Percentiles rank a stretch among this genome's conserved stretches.
These are phyloP conservation scores for Tribolium madens DNA, from an alignment of 1,140 invertebrate genomes.

Conservation along the genomic window DNA sequence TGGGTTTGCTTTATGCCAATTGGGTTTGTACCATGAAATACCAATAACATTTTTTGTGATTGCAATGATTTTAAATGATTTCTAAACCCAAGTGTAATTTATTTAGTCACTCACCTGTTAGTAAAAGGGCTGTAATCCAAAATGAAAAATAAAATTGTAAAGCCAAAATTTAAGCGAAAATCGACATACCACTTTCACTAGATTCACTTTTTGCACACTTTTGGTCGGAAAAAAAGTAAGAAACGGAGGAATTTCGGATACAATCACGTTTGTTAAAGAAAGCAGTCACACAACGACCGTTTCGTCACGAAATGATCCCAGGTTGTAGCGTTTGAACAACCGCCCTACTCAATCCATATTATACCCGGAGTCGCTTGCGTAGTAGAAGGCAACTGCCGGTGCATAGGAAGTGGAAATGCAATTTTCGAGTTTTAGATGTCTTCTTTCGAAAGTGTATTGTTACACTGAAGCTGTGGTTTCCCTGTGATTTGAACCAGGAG, in stretches of 20 bases:
- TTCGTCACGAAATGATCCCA: conserved; percentile 25
- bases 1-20: background rate
- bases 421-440: background rate
- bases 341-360: conserved; percentile 36
- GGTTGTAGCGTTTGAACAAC: conserved; percentile 23
- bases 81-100: too few species aligned
- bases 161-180: background rate
- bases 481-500: background rate
- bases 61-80: too few species aligned
- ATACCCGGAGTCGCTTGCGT: conserved; percentile 21
- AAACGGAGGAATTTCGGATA: background rate
- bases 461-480: background rate
- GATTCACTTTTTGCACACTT: conserved; percentile 3
- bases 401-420: conserved; percentile 36
- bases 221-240: background rate
- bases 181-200: conserved; percentile 20
- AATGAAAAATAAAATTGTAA: background rate
- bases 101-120: background rate
- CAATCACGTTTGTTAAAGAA: conserved; percentile 8
- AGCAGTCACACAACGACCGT: conserved; percentile 9
- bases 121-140: conserved; percentile 7
- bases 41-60: background rate
- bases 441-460: background rate
- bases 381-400: conserved; percentile 20
- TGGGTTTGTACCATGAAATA: background rate